Conservation (phyloP, 2,113 vertebrate genomes). For the Aspidoscelis tigris region DNA sequence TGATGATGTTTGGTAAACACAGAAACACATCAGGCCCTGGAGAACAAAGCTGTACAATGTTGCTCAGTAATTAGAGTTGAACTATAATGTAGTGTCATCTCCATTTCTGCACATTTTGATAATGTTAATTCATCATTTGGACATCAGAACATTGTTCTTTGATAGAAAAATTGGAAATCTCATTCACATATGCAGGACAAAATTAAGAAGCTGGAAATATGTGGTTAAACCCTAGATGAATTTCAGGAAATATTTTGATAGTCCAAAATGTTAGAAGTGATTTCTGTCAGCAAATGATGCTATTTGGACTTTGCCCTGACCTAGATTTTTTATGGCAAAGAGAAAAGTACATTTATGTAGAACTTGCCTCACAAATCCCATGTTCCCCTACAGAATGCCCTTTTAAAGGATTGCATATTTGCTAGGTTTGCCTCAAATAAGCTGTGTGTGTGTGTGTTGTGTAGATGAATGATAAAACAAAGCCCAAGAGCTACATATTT, state of each 20-base stretch:
- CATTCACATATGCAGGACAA: background rate
- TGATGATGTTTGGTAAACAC: background rate
- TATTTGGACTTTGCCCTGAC: no score
- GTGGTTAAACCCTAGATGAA: background rate
- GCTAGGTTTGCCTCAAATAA: no score
- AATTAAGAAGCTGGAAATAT: background rate
- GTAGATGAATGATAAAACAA: no score
- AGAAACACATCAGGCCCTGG: slow-evolving; percentile 20
- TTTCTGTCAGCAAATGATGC: background rate
- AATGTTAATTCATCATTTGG: slow-evolving; percentile 27
- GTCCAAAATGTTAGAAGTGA: background rate
- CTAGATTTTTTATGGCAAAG: background rate
- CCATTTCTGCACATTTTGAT: slow-evolving; percentile 18
- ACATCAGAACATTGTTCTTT: background rate
- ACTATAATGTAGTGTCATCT: slow-evolving; percentile 21
- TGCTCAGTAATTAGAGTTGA: slow-evolving; percentile 34
- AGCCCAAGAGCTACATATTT: no score
- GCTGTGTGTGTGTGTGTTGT: no score
- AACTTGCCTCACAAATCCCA: background rate
- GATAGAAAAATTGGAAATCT: background rate
- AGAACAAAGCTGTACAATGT: slow-evolving; percentile 30
- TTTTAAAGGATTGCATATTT: no score
- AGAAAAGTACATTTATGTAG: background rate
- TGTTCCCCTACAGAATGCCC: background rate
- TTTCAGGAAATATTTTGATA: background rate